Conservation (phyloP, 2,888 invertebrate genomes). For the Drosophila meridionalis region DNA sequence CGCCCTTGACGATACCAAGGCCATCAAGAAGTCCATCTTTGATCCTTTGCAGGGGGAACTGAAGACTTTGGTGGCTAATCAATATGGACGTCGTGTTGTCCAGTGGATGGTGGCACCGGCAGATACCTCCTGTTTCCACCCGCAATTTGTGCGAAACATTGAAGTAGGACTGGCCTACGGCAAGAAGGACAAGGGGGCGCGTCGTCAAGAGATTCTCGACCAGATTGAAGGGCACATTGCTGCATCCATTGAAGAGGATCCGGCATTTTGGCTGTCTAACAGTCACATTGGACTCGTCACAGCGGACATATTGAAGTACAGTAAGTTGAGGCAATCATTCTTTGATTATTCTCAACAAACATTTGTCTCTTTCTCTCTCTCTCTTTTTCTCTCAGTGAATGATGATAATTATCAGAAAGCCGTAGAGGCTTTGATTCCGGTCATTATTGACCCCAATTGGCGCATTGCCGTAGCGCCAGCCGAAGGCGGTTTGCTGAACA, state of each 20-base stretch:
- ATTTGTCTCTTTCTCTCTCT: background rate
- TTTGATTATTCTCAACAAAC: background rate
- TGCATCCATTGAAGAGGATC: conserved; percentile 86
- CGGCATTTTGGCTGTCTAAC: conserved; percentile 89
- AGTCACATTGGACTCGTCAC: conserved; percentile 89
- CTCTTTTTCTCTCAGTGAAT: conserved; percentile 68
- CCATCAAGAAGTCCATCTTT: conserved; percentile 93
- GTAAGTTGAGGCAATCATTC: conserved; percentile 84
- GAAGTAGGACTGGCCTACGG: conserved; percentile 90
- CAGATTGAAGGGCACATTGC: conserved; percentile 88
- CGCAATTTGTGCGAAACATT: conserved; percentile 90
- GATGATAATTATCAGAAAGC: conserved; percentile 84
- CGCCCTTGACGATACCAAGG: conserved; percentile 95
- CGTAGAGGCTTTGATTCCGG: conserved; percentile 85
- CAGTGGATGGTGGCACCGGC: conserved; percentile 95
- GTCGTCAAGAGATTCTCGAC: conserved; percentile 89
- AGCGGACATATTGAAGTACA: conserved; percentile 88
- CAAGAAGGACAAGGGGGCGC: conserved; percentile 89
- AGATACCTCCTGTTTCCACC: conserved; percentile 93
- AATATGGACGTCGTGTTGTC: conserved; percentile 94
- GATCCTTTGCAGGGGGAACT: conserved; percentile 89
- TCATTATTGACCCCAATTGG: conserved; percentile 86
- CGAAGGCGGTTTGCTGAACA: conserved; percentile 18
- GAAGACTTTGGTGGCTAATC: conserved; percentile 89
- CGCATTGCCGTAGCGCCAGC: conserved; percentile 82